Evolutionary conservation across 2,113 vertebrate genomes (phyloP), one percentile per base, ranked within the genome.

Genomic region (Baryphthengus martii): DNA sequence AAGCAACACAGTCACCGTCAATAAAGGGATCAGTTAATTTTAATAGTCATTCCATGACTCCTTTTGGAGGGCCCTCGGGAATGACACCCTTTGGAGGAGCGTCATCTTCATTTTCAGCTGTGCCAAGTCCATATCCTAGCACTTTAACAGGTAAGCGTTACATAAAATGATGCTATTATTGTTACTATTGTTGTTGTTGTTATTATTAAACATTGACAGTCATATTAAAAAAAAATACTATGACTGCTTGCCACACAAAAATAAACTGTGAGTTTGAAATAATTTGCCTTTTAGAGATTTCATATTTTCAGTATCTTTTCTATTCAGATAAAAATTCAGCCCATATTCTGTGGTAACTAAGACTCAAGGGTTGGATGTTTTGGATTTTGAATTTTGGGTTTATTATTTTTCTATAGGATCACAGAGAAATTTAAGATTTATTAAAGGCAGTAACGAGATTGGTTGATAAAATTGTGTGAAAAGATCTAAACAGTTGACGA

Each of bases 81-180:
- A 99, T 99, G 87, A 99, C 99, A 76, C 99, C 99, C 28, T 99
- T 99, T 59, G 99, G 99, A 52, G 99, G 99, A 91, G 97, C 98
- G 45, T 98, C 99, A 24, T 99, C 98, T 55, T 98, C 99, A 13
- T 99, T 99, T 97, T 97, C 99, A 65, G 97, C 98, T 72, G 98
- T 98, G 96, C 98, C 98, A 97, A 99, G 97, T 98, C 97, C 99
- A 21, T 99, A 99, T 98, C 98, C 99, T 88, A 97, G 98, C 84
- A 97, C 98, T 67, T 97, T 99, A 97, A 98, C 98, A 96, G 98
- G 99, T 99, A 90, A 97, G 98, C 75, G 55, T 94, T 90, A 82
- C 44, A 35, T 80, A 53, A 85, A 91, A 61, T 45, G 1, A 33
- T 88, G 39, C 13, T 73, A 16, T 25, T 29, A 7, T 31, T 50